Evolutionary conservation across 2,113 vertebrate species (phyloP).

Genomic region (Chascanopsetta lugubris): DNA sequence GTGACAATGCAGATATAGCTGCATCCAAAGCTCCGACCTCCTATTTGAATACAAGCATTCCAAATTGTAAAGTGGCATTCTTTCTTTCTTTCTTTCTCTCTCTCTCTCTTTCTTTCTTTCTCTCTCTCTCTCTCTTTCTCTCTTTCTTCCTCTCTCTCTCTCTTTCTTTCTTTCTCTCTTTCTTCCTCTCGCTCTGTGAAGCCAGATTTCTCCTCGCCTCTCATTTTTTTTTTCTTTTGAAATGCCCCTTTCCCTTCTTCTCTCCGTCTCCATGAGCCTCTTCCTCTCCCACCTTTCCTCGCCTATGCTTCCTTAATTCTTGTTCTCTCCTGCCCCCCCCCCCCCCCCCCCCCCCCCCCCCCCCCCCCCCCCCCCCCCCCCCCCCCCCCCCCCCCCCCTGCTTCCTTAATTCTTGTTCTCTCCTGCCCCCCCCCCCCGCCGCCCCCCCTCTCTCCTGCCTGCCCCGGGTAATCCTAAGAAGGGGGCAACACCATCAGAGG

Average conservation of each 20-base stretch:
- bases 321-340: slow-evolving; percentile 63
- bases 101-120: slow-evolving; percentile 42
- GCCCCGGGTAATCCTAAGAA: slow-evolving; percentile 79
- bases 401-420: slow-evolving; percentile 53
- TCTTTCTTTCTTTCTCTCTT: slow-evolving; percentile 18
- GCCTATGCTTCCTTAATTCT: slow-evolving; percentile 38
- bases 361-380: slow-evolving; percentile 13
- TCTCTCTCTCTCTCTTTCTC: slow-evolving; percentile 25
- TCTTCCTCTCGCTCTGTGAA: slow-evolving; percentile 59
- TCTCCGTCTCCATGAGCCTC: slow-evolving; percentile 15
- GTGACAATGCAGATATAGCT: slow-evolving; percentile 80
- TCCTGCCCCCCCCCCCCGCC: slow-evolving; percentile 72
- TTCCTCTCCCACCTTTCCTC: slow-evolving; percentile 27
- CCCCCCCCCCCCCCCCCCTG: too few species aligned
- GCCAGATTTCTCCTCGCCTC: slow-evolving; percentile 56
- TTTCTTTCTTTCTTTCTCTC: slow-evolving; percentile 69
- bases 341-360: slow-evolving; percentile 29
- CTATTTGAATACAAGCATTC: slow-evolving; percentile 81
- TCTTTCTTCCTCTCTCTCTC: slow-evolving; percentile 21
- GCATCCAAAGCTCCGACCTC: slow-evolving; percentile 76
- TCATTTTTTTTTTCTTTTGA: slow-evolving; percentile 18
- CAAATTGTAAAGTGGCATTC: slow-evolving; percentile 77
- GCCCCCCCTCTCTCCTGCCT: slow-evolving; percentile 68
- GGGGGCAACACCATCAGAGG: slow-evolving; percentile 89
- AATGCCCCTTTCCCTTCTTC: slow-evolving; percentile 24